Evolutionary conservation across 2,888 invertebrate genomes (phyloP).

Genomic region (Congeria kusceri): DNA sequence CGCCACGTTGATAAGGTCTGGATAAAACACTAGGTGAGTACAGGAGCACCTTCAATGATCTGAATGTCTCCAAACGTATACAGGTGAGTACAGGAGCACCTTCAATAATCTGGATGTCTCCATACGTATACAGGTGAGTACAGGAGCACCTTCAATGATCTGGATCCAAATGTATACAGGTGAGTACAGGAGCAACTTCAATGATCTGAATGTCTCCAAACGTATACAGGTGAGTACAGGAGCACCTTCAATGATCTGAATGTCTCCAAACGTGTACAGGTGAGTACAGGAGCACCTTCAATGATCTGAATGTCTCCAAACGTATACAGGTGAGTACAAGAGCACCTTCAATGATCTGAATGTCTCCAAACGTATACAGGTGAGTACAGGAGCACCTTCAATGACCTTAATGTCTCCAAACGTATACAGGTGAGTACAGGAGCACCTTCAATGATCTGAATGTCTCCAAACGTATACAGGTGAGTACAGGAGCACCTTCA

Average conservation of each 20-base stretch:
- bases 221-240: constrained; percentile 93
- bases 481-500: constrained; percentile 92
- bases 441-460: constrained; percentile 94
- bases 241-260: constrained; percentile 94
- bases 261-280: constrained; percentile 93
- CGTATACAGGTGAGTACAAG: constrained; percentile 93
- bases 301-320: constrained; percentile 93
- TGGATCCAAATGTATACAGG: constrained; percentile 93
- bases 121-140: constrained; percentile 94
- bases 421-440: constrained; percentile 93
- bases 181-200: constrained; percentile 92
- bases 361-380: constrained; percentile 93
- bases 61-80: constrained; percentile 93
- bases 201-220: constrained; percentile 93
- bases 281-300: constrained; percentile 92
- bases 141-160: constrained; percentile 92
- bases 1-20: too few species aligned
- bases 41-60: constrained; percentile 92
- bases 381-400: constrained; percentile 92
- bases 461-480: constrained; percentile 93
- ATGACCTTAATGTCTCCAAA: constrained; percentile 93
- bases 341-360: constrained; percentile 94
- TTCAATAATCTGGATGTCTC: constrained; percentile 94
- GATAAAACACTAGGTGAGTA: too few species aligned
- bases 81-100: constrained; percentile 92